phyloP scores from a whole-genome alignment of 1,140 invertebrate genomes.

The Camponotus floridanus region DNA sequence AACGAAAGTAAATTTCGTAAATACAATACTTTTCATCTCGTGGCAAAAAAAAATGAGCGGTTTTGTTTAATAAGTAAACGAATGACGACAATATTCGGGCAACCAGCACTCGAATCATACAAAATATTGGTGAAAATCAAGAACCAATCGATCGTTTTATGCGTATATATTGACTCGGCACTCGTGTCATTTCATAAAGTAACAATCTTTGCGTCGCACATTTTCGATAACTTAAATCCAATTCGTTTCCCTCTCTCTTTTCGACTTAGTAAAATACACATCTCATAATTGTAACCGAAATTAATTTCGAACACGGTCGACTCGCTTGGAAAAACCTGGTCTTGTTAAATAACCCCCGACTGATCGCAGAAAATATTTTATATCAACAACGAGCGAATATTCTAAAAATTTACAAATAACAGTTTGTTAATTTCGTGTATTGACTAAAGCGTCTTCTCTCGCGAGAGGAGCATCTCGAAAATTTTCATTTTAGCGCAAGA shows the following conservation, averaged over 20 bases:
- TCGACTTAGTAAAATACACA: neutral
- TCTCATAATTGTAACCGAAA: neutral
- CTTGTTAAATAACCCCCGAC: neutral
- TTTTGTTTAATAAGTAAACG: neutral
- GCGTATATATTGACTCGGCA: neutral
- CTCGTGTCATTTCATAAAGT: neutral
- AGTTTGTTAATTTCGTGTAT: constrained; percentile 28
- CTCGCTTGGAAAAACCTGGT: neutral
- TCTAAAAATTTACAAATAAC: constrained; percentile 50
- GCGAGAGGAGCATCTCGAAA: neutral
- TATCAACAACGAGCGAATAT: constrained; percentile 39
- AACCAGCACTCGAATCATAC: constrained; percentile 52
- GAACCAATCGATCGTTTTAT: neutral
- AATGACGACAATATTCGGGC: constrained; percentile 27
- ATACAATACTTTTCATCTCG: constrained; percentile 17
- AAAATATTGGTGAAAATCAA: constrained; percentile 5
- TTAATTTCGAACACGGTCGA: neutral
- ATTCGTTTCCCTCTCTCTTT: neutral
- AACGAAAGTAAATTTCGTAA: neutral
- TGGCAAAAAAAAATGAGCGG: neutral
- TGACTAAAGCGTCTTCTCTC: constrained; percentile 27
- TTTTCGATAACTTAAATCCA: constrained; percentile 12
- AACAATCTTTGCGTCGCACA: neutral
- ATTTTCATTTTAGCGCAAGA: constrained; percentile 8
- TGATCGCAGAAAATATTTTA: constrained; percentile 31